Percentiles rank a stretch among this genome's conserved stretches.
These are phyloP conservation scores for Lytechinus pictus DNA, from an alignment of 35 echinoderm and acorn worm species.

Conservation along the genomic window DNA sequence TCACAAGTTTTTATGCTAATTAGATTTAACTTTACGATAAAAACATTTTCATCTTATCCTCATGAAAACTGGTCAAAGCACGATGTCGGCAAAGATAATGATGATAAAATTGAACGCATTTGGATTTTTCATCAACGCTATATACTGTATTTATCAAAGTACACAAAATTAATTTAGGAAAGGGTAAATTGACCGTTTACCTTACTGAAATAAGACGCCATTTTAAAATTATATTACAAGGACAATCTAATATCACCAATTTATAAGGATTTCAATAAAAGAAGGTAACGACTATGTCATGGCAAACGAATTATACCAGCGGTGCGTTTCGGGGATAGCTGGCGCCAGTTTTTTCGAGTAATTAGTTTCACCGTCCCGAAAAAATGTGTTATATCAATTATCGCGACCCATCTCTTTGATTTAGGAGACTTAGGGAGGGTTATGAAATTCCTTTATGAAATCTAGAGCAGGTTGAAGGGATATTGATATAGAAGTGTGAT, in stretches of 20 bases:
- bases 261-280: neutral
- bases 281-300: neutral
- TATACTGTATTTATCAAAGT: neutral
- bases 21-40: neutral
- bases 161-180: neutral
- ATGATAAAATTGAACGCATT: neutral
- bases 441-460: neutral
- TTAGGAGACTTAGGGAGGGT: neutral
- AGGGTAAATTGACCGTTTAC: neutral
- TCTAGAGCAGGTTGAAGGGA: neutral
- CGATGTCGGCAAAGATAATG: neutral
- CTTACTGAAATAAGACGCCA: neutral
- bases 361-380: neutral
- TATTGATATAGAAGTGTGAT: neutral
- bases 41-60: neutral
- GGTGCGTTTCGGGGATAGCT: neutral
- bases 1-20: neutral
- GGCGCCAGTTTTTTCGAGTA: neutral
- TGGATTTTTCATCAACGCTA: neutral
- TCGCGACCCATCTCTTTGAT: neutral
- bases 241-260: neutral
- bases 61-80: neutral
- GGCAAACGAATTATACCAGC: neutral
- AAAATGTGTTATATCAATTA: slow-evolving; percentile 6
- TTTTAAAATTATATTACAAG: neutral